These are phyloP conservation scores for Potorous gilbertii DNA, from an alignment of 2,797 vertebrate genomes.

Conservation along the genomic window DNA sequence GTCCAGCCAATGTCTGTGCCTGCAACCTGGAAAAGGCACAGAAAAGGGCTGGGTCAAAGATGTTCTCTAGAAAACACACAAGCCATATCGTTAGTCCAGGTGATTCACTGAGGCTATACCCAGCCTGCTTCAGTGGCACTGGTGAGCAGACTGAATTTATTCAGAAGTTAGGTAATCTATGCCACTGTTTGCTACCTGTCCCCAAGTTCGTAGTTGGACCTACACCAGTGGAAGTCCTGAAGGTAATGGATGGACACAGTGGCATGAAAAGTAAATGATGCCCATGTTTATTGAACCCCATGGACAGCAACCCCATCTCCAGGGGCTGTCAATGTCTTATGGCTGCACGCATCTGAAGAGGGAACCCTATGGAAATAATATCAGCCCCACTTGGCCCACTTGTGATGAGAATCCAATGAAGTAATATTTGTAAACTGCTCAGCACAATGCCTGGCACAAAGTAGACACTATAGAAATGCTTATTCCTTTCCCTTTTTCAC, in stretches of 20 bases:
- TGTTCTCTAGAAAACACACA: background rate
- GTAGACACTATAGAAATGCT: background rate
- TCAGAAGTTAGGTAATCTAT: background rate
- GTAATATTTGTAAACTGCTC: background rate
- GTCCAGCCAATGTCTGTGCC: conserved; percentile 88
- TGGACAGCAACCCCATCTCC: background rate
- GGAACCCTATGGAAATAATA: background rate
- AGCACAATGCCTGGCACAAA: background rate
- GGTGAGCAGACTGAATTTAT: background rate
- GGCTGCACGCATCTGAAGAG: background rate
- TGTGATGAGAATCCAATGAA: background rate
- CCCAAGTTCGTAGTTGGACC: background rate
- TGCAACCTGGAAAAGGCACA: conserved; percentile 80
- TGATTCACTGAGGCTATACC: accelerated
- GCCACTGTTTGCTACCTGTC: background rate
- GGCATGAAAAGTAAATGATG: background rate
- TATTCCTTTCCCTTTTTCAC: background rate
- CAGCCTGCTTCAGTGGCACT: background rate
- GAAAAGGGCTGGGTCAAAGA: background rate
- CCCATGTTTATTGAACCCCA: background rate
- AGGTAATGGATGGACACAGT: background rate
- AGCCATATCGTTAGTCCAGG: background rate
- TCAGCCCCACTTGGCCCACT: background rate
- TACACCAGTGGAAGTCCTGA: background rate
- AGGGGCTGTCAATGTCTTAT: background rate